Percentiles rank a stretch among this genome's conserved stretches.
Evolutionary conservation across 2,888 invertebrate genomes (phyloP).

Genomic region (Euspilapteryx auroguttella): DNA sequence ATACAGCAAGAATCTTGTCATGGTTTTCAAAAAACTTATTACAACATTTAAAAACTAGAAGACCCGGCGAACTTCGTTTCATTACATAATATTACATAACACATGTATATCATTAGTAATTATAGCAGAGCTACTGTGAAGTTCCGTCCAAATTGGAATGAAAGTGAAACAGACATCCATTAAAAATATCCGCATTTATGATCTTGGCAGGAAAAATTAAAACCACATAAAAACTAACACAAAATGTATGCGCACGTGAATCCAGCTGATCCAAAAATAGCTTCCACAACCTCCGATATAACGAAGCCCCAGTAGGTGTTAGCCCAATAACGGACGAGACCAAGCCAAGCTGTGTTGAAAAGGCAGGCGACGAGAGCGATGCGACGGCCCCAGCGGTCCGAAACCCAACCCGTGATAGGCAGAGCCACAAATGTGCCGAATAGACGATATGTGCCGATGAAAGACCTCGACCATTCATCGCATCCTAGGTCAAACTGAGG

Average conservation of each 20-base stretch:
- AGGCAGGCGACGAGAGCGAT: constrained; percentile 64
- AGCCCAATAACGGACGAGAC: constrained; percentile 69
- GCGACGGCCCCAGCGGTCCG: constrained; percentile 73
- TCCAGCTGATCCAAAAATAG: constrained; percentile 68
- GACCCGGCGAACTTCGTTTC: too few species aligned
- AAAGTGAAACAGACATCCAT: too few species aligned
- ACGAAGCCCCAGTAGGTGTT: constrained; percentile 71
- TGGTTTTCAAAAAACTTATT: too few species aligned
- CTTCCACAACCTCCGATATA: constrained; percentile 71
- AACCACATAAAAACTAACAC: constrained; percentile 60
- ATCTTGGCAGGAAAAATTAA: too few species aligned
- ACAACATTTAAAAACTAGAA: too few species aligned
- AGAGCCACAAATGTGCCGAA: constrained; percentile 72
- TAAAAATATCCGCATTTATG: too few species aligned
- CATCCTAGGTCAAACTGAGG: constrained; percentile 66
- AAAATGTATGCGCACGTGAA: constrained; percentile 74
- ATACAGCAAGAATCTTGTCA: too few species aligned
- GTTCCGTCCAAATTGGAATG: too few species aligned
- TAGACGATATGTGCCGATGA: constrained; percentile 74
- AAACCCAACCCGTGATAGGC: constrained; percentile 70
- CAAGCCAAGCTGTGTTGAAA: constrained; percentile 65
- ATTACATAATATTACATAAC: too few species aligned
- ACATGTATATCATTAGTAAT: too few species aligned
- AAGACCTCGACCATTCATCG: constrained; percentile 70
- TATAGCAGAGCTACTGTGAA: too few species aligned